phyloP scores from a whole-genome alignment of 2,113 vertebrate species.

The Rutilus rutilus region DNA sequence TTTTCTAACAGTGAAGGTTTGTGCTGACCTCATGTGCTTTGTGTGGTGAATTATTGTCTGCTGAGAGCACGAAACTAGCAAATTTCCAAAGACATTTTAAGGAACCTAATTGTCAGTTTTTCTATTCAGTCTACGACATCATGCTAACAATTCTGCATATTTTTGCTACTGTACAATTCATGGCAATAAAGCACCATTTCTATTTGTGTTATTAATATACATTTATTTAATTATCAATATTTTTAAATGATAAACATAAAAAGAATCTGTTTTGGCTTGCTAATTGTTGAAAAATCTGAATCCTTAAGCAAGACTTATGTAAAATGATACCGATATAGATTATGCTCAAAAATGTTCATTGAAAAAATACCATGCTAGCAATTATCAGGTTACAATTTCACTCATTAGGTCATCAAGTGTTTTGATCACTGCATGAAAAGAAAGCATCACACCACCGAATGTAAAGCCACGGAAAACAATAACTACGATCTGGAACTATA shows the following conservation, averaged over 20 bases:
- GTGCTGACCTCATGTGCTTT: too few species aligned
- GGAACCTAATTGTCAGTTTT: background rate
- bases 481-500: slow-evolving; percentile 24
- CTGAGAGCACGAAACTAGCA: too few species aligned
- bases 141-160: background rate
- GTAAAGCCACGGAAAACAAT: background rate
- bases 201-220: background rate
- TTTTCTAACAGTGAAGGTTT: too few species aligned
- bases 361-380: background rate
- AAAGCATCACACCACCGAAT: background rate
- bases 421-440: background rate
- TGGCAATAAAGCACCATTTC: background rate
- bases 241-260: too few species aligned
- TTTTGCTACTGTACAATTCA: background rate
- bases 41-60: too few species aligned
- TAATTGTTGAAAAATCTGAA: too few species aligned
- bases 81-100: too few species aligned
- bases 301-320: too few species aligned
- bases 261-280: too few species aligned
- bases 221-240: too few species aligned
- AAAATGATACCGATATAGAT: too few species aligned
- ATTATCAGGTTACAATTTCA: background rate
- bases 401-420: background rate
- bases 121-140: background rate
- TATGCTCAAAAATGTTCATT: background rate